Base-by-base conservation (phyloP, 2,888 invertebrate genomes). In the Drosophila kanekoi region DNA sequence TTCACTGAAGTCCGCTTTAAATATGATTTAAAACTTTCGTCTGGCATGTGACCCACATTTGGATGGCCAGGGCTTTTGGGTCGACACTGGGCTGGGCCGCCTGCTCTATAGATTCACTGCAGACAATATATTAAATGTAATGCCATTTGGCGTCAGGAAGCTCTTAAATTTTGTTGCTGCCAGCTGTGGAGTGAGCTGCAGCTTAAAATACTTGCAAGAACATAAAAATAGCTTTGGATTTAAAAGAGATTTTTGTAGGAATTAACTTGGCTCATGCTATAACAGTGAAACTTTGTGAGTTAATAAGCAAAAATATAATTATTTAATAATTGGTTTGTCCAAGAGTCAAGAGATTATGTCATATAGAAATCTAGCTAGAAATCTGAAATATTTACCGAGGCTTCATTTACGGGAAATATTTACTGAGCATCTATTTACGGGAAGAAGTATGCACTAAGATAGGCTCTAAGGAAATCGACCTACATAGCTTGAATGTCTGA, bases 21-120 rank as follows among this genome's bases (percentile, higher is more conserved):
- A 87, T 87, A 81, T 81, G 81, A 81, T 87, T 81, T 87, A 87
- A 81, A 83, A 84, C 87, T 72, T 70, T 75, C 74, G 74, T 68
- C 77, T 68, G 80, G 73, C 69, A 77, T 77, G 73, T 77, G 77
- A 80, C 77, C 77, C 73, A 78, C 78, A 77, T 78, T 77, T 63
- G 37, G 68, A 58, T 76, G 59, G 49, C 53, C 67, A 59, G 67
- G 47, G 48, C 66, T 66, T 76, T 60, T 44, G 65, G 72, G 60
- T 64, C 76, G 62, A 54, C 44, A 40, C 47, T 40, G 41, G 10
- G 40, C 37, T 16, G n/a, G n/a, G 47, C 40, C 28, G 35, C 18
- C 41, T 44, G 20, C 71, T 70, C 65, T 60, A 64, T 73, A 74
- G 74, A 78, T 78, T 68, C 75, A 71, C 64, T 61, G 75, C 75